Base-by-base conservation (phyloP, 2,113 vertebrate species). In the Colossoma macropomum region DNA sequence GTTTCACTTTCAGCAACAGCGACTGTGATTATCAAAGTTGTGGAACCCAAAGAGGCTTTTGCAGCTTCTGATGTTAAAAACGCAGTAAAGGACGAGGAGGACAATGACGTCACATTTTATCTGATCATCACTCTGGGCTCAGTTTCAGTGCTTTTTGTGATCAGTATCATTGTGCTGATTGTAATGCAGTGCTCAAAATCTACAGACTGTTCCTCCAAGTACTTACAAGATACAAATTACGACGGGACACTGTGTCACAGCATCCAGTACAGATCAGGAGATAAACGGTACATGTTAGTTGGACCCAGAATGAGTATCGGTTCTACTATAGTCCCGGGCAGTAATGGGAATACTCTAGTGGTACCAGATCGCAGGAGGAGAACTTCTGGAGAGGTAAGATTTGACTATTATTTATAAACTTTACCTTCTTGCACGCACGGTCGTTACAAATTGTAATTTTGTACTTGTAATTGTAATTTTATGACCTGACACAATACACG, bases 241-340 rank as follows among this genome's bases (percentile, higher is more conserved):
- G 90, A 92, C n/a, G 92, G 91, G 25, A 91, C 91, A 62, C 82
- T 92, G 62, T 92, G 90, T 80, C 90, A 91, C 88, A 92, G 91
- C 77, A 91, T 91, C 19, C 66, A 69, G 66, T 69, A 69, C 66
- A 71, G 79, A 75, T 80, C 82, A 25, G 86, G 79, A 59, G 89
- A 91, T 62, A 92, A 88, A 80, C 91, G 91, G 0, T 93, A 93
- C 89, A 93, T 92, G 92, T 88, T 93, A 85, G 92, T 93, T 77
- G 92, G 91, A 91, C 91, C 91, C 63, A 91, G 91, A 56, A 93
- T 91, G 89, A 93, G 91, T 81, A 87, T 91, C 21, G 92, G 92
- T 52, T 93, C 92, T 84, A 91, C 90, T 82, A 86, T 92, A 83
- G 90, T 83, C 1, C 89, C 91, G 0, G 93, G 92, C 1, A 93